Base-by-base conservation (phyloP, 2,888 invertebrate genomes). In the Andrena haemorrhoa region DNA sequence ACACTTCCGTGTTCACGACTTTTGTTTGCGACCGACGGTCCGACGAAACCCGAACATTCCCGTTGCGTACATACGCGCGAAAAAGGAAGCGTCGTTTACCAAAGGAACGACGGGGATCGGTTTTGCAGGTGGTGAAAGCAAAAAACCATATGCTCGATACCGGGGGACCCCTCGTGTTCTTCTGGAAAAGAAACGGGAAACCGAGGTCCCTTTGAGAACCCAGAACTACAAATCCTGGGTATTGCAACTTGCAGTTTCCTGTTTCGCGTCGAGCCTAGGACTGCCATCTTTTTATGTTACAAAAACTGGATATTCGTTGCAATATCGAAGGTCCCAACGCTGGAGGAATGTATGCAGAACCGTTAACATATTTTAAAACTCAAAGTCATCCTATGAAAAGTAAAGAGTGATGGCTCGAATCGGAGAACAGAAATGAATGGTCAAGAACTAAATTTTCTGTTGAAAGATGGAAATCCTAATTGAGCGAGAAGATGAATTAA, bases 21-120 rank as follows among this genome's bases (percentile, higher is more conserved):
- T 83, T 83, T 85, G 85, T 86, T 86, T 78, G 87, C 83, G 76
- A 75, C 77, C 56, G 72, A 61, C 75, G 69, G 78, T 49, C 82
- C 74, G 73, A 81, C 82, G 71, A 77, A 71, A 86, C 75, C 41
- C 73, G 61, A 64, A 60, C n/a, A 64, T 69, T 73, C 61, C 79
- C 60, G 76, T 72, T 84, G 86, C 79, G 72, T 75, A 73, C 79
- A 77, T 84, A 79, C 76, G 66, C 75, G 75, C 76, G 73, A 64
- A 77, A 72, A 86, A 86, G 69, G 75, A 79, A 75, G 70, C 74
- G 69, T 61, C 58, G 75, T 72, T 82, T 58, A 68, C 68, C 56
- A 47, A 68, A 72, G 63, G 58, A 58, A 49, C 20, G 41, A 49
- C 66, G 35, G 31, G 41, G 41, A 41, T 31, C 20, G 41, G 64